Percentiles rank a stretch among this genome's conserved stretches.
Conservation (phyloP, 2,888 invertebrate genomes). For the Unio pictorum region DNA sequence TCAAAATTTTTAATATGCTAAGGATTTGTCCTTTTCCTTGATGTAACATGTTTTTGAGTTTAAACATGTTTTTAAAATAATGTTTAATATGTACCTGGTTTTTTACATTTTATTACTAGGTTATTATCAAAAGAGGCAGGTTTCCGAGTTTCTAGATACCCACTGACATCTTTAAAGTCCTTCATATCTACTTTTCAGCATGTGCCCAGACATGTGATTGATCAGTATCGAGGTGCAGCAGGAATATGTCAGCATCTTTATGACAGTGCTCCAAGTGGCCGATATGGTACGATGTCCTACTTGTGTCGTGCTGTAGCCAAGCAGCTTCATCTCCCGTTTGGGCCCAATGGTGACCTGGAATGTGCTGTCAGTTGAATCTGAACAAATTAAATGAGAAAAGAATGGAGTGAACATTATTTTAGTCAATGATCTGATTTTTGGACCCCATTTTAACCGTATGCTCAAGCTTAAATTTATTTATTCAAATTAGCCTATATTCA, state of each 20-base stretch:
- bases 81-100: too few relatives aligned
- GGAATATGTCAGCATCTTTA: constrained; percentile 97
- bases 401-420: not conserved
- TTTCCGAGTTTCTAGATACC: not conserved
- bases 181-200: constrained; percentile 38
- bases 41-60: too few relatives aligned
- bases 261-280: constrained; percentile 97
- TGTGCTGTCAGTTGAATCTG: constrained; percentile 52
- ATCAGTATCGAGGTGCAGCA: constrained; percentile 89
- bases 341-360: constrained; percentile 58
- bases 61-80: too few relatives aligned
- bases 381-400: not conserved
- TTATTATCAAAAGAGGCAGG: too few relatives aligned
- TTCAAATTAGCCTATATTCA: too few relatives aligned
- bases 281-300: constrained; percentile 98
- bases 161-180: not conserved
- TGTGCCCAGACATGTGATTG: constrained; percentile 50
- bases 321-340: constrained; percentile 54
- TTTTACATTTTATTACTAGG: too few relatives aligned
- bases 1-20: too few relatives aligned
- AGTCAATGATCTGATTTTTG: too few relatives aligned
- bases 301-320: constrained; percentile 75
- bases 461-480: too few relatives aligned
- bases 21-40: too few relatives aligned
- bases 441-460: too few relatives aligned